A percentile compares a stretch with the other conserved stretches of the same genome.
phyloP scores from a whole-genome alignment of 2,797 vertebrate species.

The Pipistrellus kuhlii region DNA sequence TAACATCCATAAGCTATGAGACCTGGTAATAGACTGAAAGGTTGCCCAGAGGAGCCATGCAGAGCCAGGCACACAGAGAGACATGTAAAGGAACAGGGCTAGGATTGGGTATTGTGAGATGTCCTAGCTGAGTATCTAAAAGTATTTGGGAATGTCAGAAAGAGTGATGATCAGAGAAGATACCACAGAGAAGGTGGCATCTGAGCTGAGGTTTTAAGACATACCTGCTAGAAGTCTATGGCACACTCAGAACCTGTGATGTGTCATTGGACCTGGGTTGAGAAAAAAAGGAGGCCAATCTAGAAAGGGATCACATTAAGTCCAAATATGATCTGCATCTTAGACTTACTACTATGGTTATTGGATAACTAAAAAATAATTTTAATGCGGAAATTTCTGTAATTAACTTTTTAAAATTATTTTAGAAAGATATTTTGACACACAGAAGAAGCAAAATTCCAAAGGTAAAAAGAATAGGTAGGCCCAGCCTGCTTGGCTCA shows the following conservation, averaged over 20 bases:
- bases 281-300: background rate
- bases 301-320: background rate
- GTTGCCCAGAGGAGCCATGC: background rate
- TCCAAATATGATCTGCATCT: background rate
- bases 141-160: background rate
- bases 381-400: background rate
- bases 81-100: background rate
- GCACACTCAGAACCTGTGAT: background rate
- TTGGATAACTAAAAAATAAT: background rate
- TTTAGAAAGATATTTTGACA: background rate
- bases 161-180: background rate
- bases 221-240: background rate
- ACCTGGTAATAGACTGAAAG: background rate
- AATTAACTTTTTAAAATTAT: background rate
- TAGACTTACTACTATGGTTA: background rate
- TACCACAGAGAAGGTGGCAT: background rate
- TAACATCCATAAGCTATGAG: background rate
- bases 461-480: background rate
- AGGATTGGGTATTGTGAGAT: background rate
- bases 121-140: background rate
- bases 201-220: background rate
- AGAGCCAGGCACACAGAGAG: background rate
- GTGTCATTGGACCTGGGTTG: background rate
- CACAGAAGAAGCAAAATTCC: background rate
- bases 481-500: too few relatives aligned